Evolutionary conservation across 2,888 invertebrate species (phyloP).

Genomic region (Ditula angustiorana): DNA sequence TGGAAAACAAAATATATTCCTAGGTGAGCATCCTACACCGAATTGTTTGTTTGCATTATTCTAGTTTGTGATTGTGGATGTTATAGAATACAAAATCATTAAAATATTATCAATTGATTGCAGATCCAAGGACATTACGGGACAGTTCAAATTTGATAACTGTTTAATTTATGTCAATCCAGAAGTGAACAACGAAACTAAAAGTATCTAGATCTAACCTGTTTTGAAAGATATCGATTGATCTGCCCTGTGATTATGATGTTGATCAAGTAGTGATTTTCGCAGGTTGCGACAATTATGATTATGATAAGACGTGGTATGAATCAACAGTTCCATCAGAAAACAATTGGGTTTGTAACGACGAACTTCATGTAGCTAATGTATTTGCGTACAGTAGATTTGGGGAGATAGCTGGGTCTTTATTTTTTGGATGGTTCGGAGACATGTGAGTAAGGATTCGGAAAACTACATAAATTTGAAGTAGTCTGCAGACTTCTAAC

Average conservation of each 20-base stretch:
- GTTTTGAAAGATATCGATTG: background rate
- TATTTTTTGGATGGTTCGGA: conserved; percentile 69
- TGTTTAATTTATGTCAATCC: conserved; percentile 56
- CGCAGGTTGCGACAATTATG: conserved; percentile 59
- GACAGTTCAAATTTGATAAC: conserved; percentile 52
- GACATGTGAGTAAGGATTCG: conserved; percentile 57
- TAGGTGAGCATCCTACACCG: too few relatives aligned
- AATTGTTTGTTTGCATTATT: too few relatives aligned
- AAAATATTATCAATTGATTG: conserved; percentile 7
- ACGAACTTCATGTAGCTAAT: conserved; percentile 63
- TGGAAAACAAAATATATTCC: conserved; percentile 69
- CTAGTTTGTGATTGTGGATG: too few relatives aligned
- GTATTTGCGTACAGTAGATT: conserved; percentile 60
- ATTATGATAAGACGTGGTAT: conserved; percentile 67
- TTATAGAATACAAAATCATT: too few relatives aligned
- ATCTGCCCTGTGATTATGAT: too few relatives aligned
- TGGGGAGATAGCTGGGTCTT: conserved; percentile 62
- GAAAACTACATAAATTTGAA: background rate
- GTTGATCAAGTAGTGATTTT: conserved; percentile 33
- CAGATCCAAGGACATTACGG: conserved; percentile 48
- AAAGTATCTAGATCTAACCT: conserved; percentile 43
- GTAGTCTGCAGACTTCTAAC: too few relatives aligned
- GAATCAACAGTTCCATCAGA: conserved; percentile 60
- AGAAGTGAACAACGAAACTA: conserved; percentile 48
- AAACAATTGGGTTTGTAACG: conserved; percentile 68